These are phyloP conservation scores for Synaphobranchus kaupii DNA, from an alignment of 2,797 vertebrate species.

Conservation along the genomic window DNA sequence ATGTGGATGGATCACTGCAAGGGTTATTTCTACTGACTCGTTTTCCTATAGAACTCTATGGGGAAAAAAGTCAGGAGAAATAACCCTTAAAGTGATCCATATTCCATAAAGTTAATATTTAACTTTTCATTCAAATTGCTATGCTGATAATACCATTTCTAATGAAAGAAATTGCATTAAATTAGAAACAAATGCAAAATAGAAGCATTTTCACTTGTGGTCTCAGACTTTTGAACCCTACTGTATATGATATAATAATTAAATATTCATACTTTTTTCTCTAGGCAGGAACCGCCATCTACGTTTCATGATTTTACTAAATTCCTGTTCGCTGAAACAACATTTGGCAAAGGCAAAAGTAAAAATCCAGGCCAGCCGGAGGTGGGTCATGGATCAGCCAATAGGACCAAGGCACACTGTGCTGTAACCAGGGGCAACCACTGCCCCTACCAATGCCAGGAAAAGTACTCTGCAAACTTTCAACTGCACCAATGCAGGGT, in stretches of 20 bases:
- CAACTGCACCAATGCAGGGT: not conserved
- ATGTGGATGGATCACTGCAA: too few relatives aligned
- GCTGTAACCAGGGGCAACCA: slow-evolving; percentile 68
- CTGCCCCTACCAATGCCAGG: not conserved
- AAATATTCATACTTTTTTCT: not conserved
- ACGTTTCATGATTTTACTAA: not conserved
- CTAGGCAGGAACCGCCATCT: not conserved
- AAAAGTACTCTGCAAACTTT: not conserved
- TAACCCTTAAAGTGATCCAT: too few relatives aligned
- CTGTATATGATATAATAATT: not conserved
- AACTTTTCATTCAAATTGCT: too few relatives aligned
- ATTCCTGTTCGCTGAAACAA: not conserved
- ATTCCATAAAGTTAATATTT: too few relatives aligned
- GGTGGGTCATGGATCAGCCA: slow-evolving; percentile 45
- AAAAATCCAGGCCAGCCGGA: not conserved
- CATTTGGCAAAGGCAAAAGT: not conserved
- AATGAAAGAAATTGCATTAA: too few relatives aligned
- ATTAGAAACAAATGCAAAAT: too few relatives aligned
- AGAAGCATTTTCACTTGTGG: too few relatives aligned
- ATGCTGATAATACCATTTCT: too few relatives aligned
- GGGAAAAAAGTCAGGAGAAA: too few relatives aligned
- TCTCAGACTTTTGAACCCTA: too few relatives aligned
- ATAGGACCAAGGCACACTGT: slow-evolving; percentile 61
- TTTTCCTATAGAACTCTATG: too few relatives aligned
- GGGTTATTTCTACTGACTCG: too few relatives aligned